Percentiles rank a stretch among this genome's conserved stretches.
Conservation (phyloP, 2,113 vertebrate genomes). For the Mesoclemmys tuberculata region DNA sequence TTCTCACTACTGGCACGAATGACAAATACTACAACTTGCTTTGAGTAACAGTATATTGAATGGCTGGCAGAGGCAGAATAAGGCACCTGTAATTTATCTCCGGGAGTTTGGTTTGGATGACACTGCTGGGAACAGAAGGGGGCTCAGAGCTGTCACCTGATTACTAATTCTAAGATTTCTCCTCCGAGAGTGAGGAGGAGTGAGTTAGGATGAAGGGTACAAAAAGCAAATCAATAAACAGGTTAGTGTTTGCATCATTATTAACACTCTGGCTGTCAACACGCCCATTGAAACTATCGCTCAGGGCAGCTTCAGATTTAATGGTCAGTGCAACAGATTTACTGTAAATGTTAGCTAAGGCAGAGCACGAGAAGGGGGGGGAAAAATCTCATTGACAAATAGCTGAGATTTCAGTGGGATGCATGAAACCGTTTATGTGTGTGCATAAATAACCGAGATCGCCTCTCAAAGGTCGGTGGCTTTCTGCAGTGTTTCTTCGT, state of each 20-base stretch:
- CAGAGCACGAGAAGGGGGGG: constrained; percentile 32
- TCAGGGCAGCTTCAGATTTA: constrained; percentile 81
- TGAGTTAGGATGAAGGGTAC: constrained; percentile 83
- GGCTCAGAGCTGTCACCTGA: constrained; percentile 82
- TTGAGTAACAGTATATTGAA: constrained; percentile 80
- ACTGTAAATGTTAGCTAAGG: constrained; percentile 84
- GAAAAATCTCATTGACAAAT: constrained; percentile 73
- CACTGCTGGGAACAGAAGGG: constrained; percentile 78
- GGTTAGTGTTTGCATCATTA: constrained; percentile 86
- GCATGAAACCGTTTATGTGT: constrained; percentile 69
- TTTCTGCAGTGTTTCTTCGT: constrained; percentile 25
- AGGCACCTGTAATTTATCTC: constrained; percentile 84
- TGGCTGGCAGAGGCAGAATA: constrained; percentile 79
- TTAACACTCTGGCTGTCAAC: constrained; percentile 85
- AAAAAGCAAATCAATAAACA: constrained; percentile 89
- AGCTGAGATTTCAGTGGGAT: constrained; percentile 65
- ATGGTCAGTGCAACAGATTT: constrained; percentile 86
- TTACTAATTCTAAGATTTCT: constrained; percentile 86
- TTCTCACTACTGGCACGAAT: constrained; percentile 79
- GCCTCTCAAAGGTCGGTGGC: not conserved
- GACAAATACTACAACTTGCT: constrained; percentile 80
- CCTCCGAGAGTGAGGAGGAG: constrained; percentile 80
- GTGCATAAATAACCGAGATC: constrained; percentile 73
- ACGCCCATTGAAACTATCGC: constrained; percentile 82
- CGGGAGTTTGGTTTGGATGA: constrained; percentile 81